Evolutionary conservation across 2,888 invertebrate genomes (phyloP).

Genomic region (Horisme vitalbata): DNA sequence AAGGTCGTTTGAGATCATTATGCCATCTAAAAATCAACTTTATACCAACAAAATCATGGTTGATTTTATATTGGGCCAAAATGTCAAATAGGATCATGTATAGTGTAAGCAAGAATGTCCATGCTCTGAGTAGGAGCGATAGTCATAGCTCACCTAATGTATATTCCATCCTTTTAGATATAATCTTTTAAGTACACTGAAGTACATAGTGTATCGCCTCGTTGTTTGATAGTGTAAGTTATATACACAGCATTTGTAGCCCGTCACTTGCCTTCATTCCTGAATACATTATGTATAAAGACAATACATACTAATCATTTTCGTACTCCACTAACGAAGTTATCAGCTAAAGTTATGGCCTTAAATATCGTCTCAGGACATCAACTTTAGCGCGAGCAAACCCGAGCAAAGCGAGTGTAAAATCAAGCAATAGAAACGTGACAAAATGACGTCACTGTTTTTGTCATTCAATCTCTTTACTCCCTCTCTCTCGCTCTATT

Average conservation of each 20-base stretch:
- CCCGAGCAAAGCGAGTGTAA: too few relatives aligned
- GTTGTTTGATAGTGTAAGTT: constrained; percentile 71
- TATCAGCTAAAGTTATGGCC: too few relatives aligned
- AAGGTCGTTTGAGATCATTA: too few relatives aligned
- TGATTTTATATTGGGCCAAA: constrained; percentile 2
- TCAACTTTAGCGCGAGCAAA: too few relatives aligned
- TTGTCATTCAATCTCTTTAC: too few relatives aligned
- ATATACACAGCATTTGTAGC: constrained; percentile 63
- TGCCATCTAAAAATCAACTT: too few relatives aligned
- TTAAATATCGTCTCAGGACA: too few relatives aligned
- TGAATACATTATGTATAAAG: constrained; percentile 64
- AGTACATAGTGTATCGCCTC: constrained; percentile 73
- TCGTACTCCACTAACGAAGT: too few relatives aligned
- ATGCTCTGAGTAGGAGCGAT: constrained; percentile 52
- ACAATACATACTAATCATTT: too few relatives aligned
- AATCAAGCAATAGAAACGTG: too few relatives aligned
- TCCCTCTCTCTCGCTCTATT: too few relatives aligned
- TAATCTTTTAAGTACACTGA: constrained; percentile 75
- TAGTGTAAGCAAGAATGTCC: constrained; percentile 44
- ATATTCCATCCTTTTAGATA: constrained; percentile 79
- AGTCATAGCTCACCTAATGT: constrained; percentile 77
- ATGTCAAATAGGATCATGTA: neutral
- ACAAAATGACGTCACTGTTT: too few relatives aligned
- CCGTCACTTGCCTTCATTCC: constrained; percentile 71
- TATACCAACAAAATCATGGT: neutral